These are phyloP conservation scores for Ooceraea biroi DNA, from an alignment of 1,140 invertebrate genomes.

Conservation along the genomic window DNA sequence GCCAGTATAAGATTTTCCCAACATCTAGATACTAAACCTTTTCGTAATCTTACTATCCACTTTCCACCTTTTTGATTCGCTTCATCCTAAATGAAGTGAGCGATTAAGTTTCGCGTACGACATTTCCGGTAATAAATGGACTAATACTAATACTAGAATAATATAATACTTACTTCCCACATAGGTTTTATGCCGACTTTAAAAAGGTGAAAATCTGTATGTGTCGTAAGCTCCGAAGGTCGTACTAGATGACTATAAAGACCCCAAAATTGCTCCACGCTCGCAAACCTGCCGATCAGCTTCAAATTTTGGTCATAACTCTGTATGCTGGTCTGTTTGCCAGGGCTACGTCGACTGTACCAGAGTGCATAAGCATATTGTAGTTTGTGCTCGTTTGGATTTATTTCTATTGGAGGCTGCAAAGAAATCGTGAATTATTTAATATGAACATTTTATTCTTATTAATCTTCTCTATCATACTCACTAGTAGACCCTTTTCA, in stretches of 20 bases:
- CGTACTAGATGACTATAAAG: slow-evolving; percentile 96
- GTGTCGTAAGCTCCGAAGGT: slow-evolving; percentile 94
- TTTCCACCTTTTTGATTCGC: slow-evolving; percentile 98
- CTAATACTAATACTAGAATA: background rate
- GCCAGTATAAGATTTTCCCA: slow-evolving; percentile 99
- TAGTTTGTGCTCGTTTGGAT: slow-evolving; percentile 93
- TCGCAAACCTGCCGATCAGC: slow-evolving; percentile 94
- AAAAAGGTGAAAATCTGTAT: slow-evolving; percentile 98
- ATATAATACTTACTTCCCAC: slow-evolving; percentile 93
- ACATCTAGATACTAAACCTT: slow-evolving; percentile 97
- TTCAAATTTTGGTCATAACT: slow-evolving; percentile 91
- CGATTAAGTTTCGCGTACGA: background rate
- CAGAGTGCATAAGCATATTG: slow-evolving; percentile 96
- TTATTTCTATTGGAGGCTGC: slow-evolving; percentile 89
- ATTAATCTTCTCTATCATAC: too few species aligned
- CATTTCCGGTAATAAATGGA: background rate
- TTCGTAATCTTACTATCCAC: slow-evolving; percentile 97
- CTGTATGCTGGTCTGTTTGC: slow-evolving; percentile 89
- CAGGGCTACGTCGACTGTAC: slow-evolving; percentile 92
- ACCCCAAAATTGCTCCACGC: slow-evolving; percentile 99
- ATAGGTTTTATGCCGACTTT: slow-evolving; percentile 99
- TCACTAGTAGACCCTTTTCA: slow-evolving; percentile 84
- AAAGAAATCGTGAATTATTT: slow-evolving; percentile 57
- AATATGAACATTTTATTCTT: slow-evolving; percentile 34
- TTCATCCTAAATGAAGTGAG: slow-evolving; percentile 89